Conservation (phyloP, 2,888 invertebrate genomes). For the Onchidella celtica region DNA sequence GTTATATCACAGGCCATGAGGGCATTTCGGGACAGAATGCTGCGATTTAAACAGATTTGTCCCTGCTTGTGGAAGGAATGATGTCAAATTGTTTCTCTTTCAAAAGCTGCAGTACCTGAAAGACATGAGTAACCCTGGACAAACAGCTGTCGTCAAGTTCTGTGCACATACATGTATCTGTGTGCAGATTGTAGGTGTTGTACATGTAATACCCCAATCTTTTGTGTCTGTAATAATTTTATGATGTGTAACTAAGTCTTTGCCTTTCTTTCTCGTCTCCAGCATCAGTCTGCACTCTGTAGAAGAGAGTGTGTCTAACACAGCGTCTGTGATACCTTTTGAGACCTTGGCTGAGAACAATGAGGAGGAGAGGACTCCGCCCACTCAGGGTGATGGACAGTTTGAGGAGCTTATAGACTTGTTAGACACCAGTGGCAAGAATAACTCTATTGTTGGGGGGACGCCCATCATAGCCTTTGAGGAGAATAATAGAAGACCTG, state of each 20-base stretch:
- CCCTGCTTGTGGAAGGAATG: too few species aligned
- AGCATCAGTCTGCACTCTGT: constrained; percentile 57
- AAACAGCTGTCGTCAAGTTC: too few species aligned
- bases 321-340: constrained; percentile 17
- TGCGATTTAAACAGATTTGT: too few species aligned
- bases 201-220: too few species aligned
- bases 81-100: too few species aligned
- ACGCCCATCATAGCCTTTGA: constrained; percentile 74
- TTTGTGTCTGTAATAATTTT: too few species aligned
- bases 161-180: too few species aligned
- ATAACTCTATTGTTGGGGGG: constrained; percentile 50
- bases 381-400: constrained; percentile 32
- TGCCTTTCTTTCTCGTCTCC: not conserved
- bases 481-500: constrained; percentile 71
- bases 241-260: not conserved
- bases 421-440: constrained; percentile 63
- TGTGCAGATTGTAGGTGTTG: too few species aligned
- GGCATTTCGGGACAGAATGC: too few species aligned
- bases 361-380: not conserved
- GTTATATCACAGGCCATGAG: too few species aligned
- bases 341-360: constrained; percentile 15
- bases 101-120: too few species aligned
- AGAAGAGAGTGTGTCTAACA: constrained; percentile 43
- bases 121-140: too few species aligned
- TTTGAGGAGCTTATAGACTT: constrained; percentile 74